Base-by-base conservation (phyloP, 2,888 invertebrate species). In the Malachius bipustulatus region DNA sequence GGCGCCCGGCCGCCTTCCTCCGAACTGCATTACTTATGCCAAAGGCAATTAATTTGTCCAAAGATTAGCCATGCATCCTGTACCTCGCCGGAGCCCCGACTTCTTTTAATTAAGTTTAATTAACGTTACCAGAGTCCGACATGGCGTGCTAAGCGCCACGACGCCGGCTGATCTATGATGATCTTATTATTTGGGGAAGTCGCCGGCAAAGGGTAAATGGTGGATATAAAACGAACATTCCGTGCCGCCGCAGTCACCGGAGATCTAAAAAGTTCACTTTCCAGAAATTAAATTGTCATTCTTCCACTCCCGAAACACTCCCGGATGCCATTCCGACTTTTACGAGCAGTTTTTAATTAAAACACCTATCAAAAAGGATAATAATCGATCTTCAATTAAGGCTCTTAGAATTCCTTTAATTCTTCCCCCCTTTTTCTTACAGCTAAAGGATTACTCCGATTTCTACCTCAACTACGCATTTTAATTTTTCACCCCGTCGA, bases 51-150 rank as follows among this genome's bases (percentile, higher is more conserved):
- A 64, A 64, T 63, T 63, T 62, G 60, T 59, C 57, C 57, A 55
- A 59, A 61, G 62, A 64, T 63, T 63, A 63, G 54, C 60, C 59
- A 56, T 60, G 59, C 62, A 59, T 62, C 59, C 59, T 55, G 55
- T 54, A 57, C 56, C 57, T 56, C 57, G 51, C 51, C 48, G 50
- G 49, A 46, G 40, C 14, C 53, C 50, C 51, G 49, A 62, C 52
- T 63, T 63, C 64, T 63, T 64, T 63, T 64, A 64, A 64, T 64
- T 63, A 63, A 63, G 58, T 64, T 63, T 63, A 63, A 64, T 64
- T 64, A 64, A 62, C 62, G 62, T 62, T 62, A 56, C 61, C 61
- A 60, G 61, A 62, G 61, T 59, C 62, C 59, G 58, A 59, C 60
- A 59, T 55, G 57, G 55, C 54, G 54, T 49, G 49, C 48, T 48